Conservation (phyloP, 1,140 invertebrate genomes). For the Xylocopa sonorina region DNA sequence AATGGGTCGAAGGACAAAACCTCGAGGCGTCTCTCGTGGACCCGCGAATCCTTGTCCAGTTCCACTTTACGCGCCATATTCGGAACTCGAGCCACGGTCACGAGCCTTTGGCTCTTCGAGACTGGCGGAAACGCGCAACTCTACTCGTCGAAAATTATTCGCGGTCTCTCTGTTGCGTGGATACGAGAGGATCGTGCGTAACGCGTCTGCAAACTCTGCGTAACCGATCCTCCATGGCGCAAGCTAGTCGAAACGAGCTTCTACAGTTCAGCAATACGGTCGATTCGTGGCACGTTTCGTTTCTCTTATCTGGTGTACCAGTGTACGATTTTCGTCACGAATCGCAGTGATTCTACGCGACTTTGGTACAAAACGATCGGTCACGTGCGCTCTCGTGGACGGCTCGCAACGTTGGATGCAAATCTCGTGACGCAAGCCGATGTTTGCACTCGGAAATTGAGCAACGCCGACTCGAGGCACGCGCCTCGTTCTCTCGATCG, state of each 20-base stretch:
- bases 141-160: neutral
- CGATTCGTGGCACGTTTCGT: neutral
- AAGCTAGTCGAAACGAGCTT: no score
- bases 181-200: neutral
- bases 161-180: no score
- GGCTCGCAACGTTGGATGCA: neutral
- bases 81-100: neutral
- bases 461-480: neutral
- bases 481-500: neutral
- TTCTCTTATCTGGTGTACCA: no score
- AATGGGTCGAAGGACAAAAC: slow-evolving; percentile 50
- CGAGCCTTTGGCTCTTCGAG: neutral
- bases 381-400: neutral
- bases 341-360: neutral
- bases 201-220: no score
- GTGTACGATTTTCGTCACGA: no score
- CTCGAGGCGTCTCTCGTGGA: slow-evolving; percentile 6
- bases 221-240: neutral
- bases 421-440: slow-evolving; percentile 3
- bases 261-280: neutral
- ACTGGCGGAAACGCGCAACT: neutral
- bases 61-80: slow-evolving; percentile 26
- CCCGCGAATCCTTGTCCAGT: slow-evolving; percentile 18
- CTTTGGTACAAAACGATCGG: neutral
- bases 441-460: neutral